Evolutionary conservation across 2,113 vertebrate genomes (phyloP).

Genomic region (Apodemus speciosus): DNA sequence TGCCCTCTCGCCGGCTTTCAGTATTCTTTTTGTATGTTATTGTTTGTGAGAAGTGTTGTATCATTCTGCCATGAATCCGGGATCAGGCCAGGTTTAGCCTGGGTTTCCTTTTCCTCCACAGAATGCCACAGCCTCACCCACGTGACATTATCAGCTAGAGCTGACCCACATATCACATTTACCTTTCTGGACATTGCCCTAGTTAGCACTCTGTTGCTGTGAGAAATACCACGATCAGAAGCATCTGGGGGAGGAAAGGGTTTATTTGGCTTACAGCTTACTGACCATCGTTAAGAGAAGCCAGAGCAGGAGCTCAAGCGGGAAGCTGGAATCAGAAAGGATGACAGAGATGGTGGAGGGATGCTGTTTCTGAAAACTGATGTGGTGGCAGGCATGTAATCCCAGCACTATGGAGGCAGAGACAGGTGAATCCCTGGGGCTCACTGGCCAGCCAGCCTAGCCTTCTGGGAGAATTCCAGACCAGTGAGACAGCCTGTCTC

Average conservation of each 20-base stretch:
- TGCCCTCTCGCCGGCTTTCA: not conserved
- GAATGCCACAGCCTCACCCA: not conserved
- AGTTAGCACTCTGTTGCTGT: not conserved
- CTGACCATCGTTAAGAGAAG: not conserved
- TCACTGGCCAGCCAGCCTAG: not conserved
- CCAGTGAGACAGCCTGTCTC: not conserved
- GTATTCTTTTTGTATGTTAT: not conserved
- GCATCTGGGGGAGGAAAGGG: not conserved
- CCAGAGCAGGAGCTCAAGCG: not conserved
- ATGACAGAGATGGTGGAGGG: not conserved
- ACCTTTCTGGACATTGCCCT: conserved; percentile 39
- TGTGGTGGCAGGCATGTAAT: not conserved
- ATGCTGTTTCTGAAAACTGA: not conserved
- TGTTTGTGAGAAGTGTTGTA: conserved; percentile 14
- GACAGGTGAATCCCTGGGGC: not conserved
- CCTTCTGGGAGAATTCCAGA: not conserved
- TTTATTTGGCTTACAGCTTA: not conserved
- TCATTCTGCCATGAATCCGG: not conserved
- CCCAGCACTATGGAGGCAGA: not conserved
- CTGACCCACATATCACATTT: conserved; percentile 62
- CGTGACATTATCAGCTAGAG: not conserved
- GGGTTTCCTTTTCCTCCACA: not conserved
- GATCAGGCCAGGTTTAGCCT: not conserved
- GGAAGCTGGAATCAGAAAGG: not conserved
- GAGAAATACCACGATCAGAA: not conserved